These are phyloP conservation scores for Gymnocephalus cernua DNA, from an alignment of 2,113 vertebrate species.

Conservation along the genomic window DNA sequence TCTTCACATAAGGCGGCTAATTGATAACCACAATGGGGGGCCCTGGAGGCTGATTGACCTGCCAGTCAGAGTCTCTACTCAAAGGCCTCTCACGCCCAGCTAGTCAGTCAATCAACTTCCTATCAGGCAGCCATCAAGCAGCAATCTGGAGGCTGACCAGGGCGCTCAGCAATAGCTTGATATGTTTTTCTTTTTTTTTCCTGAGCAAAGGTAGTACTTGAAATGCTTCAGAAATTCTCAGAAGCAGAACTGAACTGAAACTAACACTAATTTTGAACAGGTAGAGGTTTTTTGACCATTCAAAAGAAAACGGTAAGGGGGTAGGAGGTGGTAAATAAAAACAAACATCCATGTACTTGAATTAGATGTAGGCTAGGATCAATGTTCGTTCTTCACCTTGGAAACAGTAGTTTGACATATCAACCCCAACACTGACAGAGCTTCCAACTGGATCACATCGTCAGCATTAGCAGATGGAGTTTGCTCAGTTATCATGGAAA, in stretches of 20 bases:
- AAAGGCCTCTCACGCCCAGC: slow-evolving; percentile 59
- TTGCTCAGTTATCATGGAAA: too few species aligned
- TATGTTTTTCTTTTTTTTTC: neutral
- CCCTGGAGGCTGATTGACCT: slow-evolving; percentile 80
- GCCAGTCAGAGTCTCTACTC: slow-evolving; percentile 77
- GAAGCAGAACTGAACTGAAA: neutral
- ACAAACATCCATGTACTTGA: neutral
- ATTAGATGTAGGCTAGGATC: neutral
- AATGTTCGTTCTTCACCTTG: neutral
- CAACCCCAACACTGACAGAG: too few species aligned
- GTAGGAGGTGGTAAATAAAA: neutral
- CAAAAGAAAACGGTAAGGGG: neutral
- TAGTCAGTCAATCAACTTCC: slow-evolving; percentile 82
- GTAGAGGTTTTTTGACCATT: neutral
- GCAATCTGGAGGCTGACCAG: slow-evolving; percentile 71
- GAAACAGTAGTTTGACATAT: neutral
- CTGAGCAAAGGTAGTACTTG: neutral
- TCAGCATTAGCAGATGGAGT: too few species aligned
- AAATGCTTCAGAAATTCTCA: neutral
- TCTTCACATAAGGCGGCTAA: slow-evolving; percentile 73
- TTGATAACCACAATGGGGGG: slow-evolving; percentile 75
- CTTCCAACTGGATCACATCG: too few species aligned
- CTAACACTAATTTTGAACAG: neutral
- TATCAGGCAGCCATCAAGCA: slow-evolving; percentile 80
- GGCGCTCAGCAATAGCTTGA: slow-evolving; percentile 43